Base-by-base conservation (phyloP, 1,140 invertebrate genomes). In the Saccostrea glomerata region DNA sequence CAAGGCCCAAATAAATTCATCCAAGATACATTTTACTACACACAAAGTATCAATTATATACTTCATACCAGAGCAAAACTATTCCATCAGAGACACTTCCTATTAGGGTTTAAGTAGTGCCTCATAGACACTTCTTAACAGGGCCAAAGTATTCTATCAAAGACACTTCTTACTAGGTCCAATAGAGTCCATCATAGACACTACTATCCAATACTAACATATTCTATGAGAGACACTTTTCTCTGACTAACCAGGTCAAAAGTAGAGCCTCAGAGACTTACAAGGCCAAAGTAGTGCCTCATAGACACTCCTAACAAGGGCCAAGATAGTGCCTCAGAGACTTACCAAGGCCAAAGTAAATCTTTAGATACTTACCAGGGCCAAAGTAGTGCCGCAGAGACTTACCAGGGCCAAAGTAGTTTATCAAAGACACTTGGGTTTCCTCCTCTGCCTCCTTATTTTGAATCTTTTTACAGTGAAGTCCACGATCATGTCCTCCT, bases 331-430 rank as follows among this genome's bases (percentile, higher is more conserved):
- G n/a, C n/a, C 11, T 23, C 11, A 70, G 66, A 2, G 6, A 83
- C 11, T 20, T 73, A 47, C 9, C 70, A 30, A 30, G 70, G 4
- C 70, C 70, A 77, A 77, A 77, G 15, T 36, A 77, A 15, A 40
- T 12, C 25, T 5, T 7, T 7, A 73, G 70, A 5, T 1, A 84
- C 11, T 77, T 36, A 77, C 70, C 70, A 30, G 25, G 70, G 13
- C 70, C 70, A 77, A 77, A 77, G 25, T 77, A 77, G 25, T 77
- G 12, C 15, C 2, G 11, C 13, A 77, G 70, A 5, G 9, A 84
- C 12, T 77, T 36, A 77, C 70, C 70, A 36, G 70, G 70, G 4
- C 70, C 70, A 77, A 77, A 77, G 25, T 77, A 77, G 25, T 77
- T 25, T 36, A 15, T 30, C 13, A 77, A 25, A 5, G 23, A 30